A percentile compares a stretch with the other conserved stretches of the same genome.
Conservation (phyloP, 2,888 invertebrate species). For the Xylophagus ater region DNA sequence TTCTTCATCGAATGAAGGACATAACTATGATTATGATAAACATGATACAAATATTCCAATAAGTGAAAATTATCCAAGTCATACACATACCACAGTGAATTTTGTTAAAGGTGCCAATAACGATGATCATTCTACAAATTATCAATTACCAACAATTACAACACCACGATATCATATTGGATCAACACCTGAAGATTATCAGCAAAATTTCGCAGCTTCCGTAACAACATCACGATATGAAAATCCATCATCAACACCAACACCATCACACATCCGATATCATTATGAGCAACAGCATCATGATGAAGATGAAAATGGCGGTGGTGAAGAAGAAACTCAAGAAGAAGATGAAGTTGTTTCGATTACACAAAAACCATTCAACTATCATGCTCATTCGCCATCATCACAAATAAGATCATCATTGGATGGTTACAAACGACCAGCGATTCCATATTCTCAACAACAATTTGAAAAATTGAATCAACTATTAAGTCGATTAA, state of each 20-base stretch:
- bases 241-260: too few species aligned
- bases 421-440: constrained; percentile 3
- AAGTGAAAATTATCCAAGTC: constrained; percentile 35
- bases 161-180: too few species aligned
- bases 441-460: constrained; percentile 14
- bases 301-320: constrained; percentile 13
- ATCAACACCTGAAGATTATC: too few species aligned
- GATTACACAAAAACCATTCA: constrained; percentile 31
- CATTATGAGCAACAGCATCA: constrained; percentile 7
- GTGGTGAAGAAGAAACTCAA: constrained; percentile 3
- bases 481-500: constrained; percentile 14
- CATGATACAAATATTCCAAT: constrained; percentile 10
- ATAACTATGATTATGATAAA: constrained; percentile 2
- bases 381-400: constrained; percentile 32
- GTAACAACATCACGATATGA: too few species aligned
- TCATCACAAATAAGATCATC: constrained; percentile 7
- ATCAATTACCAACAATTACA: constrained; percentile 25
- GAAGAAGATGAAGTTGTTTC: constrained; percentile 19
- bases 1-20: constrained; percentile 1
- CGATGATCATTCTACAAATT: constrained; percentile 25
- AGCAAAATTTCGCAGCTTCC: too few species aligned
- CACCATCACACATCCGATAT: constrained; percentile 21
- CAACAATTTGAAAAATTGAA: constrained; percentile 18
- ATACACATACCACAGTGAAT: constrained; percentile 35
- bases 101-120: constrained; percentile 21